Conservation (phyloP, 2,113 vertebrate species). For the Nicator chloris region DNA sequence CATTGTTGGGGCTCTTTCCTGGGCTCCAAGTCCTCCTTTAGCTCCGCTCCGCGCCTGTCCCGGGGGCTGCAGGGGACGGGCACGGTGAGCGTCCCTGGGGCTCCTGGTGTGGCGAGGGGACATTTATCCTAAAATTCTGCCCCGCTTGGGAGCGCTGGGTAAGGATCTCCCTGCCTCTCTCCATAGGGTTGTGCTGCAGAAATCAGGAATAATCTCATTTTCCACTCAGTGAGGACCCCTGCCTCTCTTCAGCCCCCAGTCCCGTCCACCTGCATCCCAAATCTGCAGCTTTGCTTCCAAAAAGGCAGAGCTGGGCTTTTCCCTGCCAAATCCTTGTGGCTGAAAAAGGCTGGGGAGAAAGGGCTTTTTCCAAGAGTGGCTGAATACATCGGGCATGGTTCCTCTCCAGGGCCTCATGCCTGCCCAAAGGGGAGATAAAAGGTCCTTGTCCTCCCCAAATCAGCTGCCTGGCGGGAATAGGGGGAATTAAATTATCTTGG, state of each 20-base stretch:
- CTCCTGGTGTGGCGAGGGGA: fast-evolving
- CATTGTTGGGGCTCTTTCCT: slow-evolving; percentile 40
- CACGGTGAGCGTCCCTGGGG: fast-evolving
- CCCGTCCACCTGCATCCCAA: neutral
- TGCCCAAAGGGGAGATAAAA: neutral
- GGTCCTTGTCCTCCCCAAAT: neutral
- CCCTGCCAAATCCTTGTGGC: neutral
- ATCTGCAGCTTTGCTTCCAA: neutral
- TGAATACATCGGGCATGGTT: neutral
- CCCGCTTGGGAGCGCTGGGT: fast-evolving
- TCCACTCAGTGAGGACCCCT: fast-evolving
- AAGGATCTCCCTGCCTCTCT: neutral
- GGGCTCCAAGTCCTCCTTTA: neutral
- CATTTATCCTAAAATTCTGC: neutral
- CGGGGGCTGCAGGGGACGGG: neutral
- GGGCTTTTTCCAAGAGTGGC: neutral
- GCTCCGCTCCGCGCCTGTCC: neutral
- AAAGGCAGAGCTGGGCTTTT: neutral
- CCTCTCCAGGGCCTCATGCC: neutral
- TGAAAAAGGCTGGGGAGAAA: neutral
- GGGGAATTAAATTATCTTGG: neutral
- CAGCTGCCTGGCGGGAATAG: neutral
- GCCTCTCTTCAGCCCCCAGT: neutral
- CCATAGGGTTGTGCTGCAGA: fast-evolving
- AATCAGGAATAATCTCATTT: neutral